Evolutionary conservation across 1,140 invertebrate species (phyloP), one percentile per base, ranked within the genome.

Genomic region (Delia radicum): DNA sequence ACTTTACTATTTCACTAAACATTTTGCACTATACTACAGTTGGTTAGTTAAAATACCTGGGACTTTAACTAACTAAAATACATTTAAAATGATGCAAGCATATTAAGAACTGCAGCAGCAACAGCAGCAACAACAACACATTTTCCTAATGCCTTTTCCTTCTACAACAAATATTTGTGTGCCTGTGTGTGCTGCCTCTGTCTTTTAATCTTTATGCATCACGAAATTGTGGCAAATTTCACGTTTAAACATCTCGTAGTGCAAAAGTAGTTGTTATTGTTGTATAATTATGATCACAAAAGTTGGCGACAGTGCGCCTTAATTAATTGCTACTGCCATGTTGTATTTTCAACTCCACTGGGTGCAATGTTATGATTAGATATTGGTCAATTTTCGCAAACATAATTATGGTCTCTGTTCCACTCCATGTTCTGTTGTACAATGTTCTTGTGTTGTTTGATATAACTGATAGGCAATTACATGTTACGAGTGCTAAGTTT

Each of bases 311-410:
- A 69, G 65, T 28, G 65, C 65, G 65, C 65, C 65, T 69, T 69
- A 69, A 69, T 69, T 69, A 69, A 69, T 69, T 69, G 65, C 29
- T 31, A 69, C n/a, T 69, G 63, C 27, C 63, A 67, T 67, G 63
- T 67, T 67, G 1, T 67, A 29, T 67, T 67, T 67, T 69, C 65
- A 69, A 69, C 65, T 69, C 65, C 65, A 37, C 65, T 69, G 65
- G 65, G 65, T 33, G 29, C 29, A 69, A 69, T 69, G 65, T 69
- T 69, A 69, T 69, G 65, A 69, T 69, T 69, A 69, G 65, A 69
- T 69, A 69, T 33, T 33, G 65, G 29, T 33, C 65, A 69, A 37
- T 69, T 69, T 69, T 69, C 29, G 37, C 37, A 42, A 13, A 42
- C 37, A 42, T 42, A 42, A 42, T 42, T 42, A 42, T 42, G 10